Evolutionary conservation across 2,113 vertebrate species (phyloP).

Genomic region (Cygnus atratus): DNA sequence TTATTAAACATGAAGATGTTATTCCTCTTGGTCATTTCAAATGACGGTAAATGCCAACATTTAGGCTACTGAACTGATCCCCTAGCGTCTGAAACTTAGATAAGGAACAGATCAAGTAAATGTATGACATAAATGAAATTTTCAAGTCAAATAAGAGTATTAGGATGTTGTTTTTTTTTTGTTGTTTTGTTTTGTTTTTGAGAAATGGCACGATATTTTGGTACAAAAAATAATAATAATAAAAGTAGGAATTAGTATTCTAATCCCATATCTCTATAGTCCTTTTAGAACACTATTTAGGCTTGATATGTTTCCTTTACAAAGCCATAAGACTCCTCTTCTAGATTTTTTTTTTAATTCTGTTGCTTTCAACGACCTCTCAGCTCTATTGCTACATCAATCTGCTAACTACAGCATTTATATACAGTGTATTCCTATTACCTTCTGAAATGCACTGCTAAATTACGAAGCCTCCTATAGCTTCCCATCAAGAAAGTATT

Average conservation of each 20-base stretch:
- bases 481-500: neutral
- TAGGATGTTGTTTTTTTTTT: neutral
- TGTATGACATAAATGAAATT: neutral
- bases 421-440: neutral
- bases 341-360: neutral
- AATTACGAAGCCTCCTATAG: neutral
- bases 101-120: neutral
- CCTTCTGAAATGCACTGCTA: neutral
- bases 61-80: neutral
- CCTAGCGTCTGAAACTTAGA: neutral
- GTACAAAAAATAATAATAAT: neutral
- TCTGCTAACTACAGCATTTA: neutral
- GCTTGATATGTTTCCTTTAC: neutral
- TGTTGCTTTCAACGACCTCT: neutral
- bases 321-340: neutral
- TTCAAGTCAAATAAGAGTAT: neutral
- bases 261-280: neutral
- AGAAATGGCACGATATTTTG: accelerated
- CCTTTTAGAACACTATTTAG: neutral
- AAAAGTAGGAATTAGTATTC: neutral
- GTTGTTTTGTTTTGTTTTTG: neutral
- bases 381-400: neutral
- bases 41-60: neutral
- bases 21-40: neutral
- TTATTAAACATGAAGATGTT: neutral